A percentile compares a stretch with the other conserved stretches of the same genome.
Conservation (phyloP, 2,797 vertebrate genomes). For the Salmo trutta region DNA sequence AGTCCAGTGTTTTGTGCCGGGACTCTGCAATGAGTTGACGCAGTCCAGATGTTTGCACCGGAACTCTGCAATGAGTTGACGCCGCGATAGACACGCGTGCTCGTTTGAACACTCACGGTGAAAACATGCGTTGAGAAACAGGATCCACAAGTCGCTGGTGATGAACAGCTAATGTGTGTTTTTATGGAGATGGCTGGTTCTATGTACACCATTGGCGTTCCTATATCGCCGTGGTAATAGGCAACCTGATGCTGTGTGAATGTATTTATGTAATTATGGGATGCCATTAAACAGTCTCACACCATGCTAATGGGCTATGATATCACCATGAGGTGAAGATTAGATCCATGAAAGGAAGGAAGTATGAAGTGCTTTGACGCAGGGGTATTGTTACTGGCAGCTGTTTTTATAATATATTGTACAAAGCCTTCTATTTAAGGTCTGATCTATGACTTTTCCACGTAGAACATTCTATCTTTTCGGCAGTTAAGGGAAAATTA, state of each 20-base stretch:
- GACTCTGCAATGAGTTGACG: not conserved
- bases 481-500: not conserved
- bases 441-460: not conserved
- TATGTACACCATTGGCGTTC: not conserved
- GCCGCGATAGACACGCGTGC: not conserved
- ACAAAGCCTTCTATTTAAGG: not conserved
- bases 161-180: slow-evolving; percentile 1
- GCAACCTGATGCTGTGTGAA: not conserved
- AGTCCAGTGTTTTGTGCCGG: not conserved
- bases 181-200: not conserved
- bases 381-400: not conserved
- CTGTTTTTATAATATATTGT: not conserved
- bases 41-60: not conserved
- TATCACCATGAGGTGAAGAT: not conserved
- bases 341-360: not conserved
- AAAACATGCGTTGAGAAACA: not conserved
- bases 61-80: not conserved
- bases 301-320: not conserved
- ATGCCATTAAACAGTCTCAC: not conserved
- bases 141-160: not conserved
- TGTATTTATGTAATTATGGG: not conserved
- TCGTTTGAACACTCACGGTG: not conserved
- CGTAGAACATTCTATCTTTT: not conserved
- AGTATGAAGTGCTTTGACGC: not conserved
- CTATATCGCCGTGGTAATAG: not conserved